Base-by-base conservation (phyloP, 2,113 vertebrate species). In the Amia ocellicauda region DNA sequence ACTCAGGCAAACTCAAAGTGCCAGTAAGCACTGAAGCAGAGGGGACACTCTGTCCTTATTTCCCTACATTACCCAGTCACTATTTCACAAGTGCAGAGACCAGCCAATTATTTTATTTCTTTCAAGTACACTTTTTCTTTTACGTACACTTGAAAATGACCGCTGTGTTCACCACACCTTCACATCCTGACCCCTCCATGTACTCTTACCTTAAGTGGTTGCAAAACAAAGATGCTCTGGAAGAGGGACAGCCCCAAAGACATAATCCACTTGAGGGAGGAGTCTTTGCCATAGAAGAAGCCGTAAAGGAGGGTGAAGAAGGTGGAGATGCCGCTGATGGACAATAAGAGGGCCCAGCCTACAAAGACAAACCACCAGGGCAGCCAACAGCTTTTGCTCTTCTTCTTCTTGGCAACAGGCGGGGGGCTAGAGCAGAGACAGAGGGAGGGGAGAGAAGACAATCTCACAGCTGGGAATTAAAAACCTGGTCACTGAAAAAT, bases 311-410 rank as follows among this genome's bases (percentile, higher is more conserved):
- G 77, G 19, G 91, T 91, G 69, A 91, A 91, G 77, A 76, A 92
- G 28, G 89, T 90, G 16, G 88, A 91, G 29, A 92, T 29, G 1
- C 69, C 83, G 2, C 89, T 92, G 71, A 90, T 90, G 69, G 78
- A 70, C 13, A 91, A 36, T 66, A 92, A 69, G 55, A 92, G 73
- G 70, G 81, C 73, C 91, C 91, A 92, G 24, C 87, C 91, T 22
- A 92, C 20, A 41, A 90, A 88, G 43, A 90, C 80, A 51, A 80
- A 91, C 91, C 91, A 92, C 90, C 88, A 91, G 58, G 91, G 90
- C 43, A 92, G 84, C 70, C 78, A 80, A 64, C 75, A 85, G 20
- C 75, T 45, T 0, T 41, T 17, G 0, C 74, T 51, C 1, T 1
- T 67, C 69, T 71, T 74, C 71, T 77, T 77, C 23, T 47, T 72